phyloP scores from a whole-genome alignment of 2,888 invertebrate species.

The Nymphalis urticae region DNA sequence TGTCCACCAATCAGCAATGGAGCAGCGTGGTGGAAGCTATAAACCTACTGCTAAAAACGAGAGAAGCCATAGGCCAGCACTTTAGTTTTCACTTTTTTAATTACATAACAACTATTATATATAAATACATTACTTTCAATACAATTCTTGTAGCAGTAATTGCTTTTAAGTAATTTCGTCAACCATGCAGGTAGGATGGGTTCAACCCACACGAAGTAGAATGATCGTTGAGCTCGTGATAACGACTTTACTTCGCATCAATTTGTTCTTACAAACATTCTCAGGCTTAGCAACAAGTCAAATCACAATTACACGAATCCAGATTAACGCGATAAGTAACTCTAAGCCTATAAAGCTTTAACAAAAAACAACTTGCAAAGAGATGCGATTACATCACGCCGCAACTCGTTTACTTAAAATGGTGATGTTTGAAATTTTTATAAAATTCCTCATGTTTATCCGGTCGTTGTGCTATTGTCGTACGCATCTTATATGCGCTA shows the following conservation, averaged over 20 bases:
- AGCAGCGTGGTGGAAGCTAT: too few relatives aligned
- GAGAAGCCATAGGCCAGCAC: too few relatives aligned
- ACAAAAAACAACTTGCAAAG: conserved; percentile 1
- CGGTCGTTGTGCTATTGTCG: conserved; percentile 22
- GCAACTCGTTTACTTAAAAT: conserved; percentile 14
- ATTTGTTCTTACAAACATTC: conserved; percentile 3
- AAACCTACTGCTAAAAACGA: too few relatives aligned
- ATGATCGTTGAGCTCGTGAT: neutral
- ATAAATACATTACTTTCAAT: too few relatives aligned
- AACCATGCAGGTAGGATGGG: too few relatives aligned
- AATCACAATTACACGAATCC: neutral
- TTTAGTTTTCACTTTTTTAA: too few relatives aligned
- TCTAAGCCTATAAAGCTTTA: neutral
- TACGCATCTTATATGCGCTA: conserved; percentile 6
- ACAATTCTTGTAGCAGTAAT: too few relatives aligned
- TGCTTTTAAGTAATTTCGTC: too few relatives aligned
- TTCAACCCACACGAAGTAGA: too few relatives aligned
- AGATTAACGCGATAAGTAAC: conserved; percentile 4
- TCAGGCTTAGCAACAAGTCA: neutral
- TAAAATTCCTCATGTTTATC: conserved; percentile 21
- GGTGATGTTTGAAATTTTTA: conserved; percentile 27
- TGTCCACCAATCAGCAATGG: too few relatives aligned
- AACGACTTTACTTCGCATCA: neutral
- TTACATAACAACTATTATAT: too few relatives aligned
- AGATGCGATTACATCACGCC: conserved; percentile 23